phyloP scores from a whole-genome alignment of 2,113 vertebrate species.

The Grantiella picta region DNA sequence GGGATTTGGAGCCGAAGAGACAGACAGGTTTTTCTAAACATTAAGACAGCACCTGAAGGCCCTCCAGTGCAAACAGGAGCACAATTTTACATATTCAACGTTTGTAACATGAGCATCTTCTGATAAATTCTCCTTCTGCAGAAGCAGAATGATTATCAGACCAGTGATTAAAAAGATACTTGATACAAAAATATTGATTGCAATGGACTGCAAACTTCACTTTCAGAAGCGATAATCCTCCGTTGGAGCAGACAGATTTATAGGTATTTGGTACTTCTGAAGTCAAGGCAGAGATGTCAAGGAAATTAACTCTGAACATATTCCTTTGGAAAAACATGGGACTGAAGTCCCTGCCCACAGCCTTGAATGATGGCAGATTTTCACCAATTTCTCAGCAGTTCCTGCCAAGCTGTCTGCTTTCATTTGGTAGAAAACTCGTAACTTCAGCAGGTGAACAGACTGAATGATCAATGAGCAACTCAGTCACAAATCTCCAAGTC shows the following conservation, averaged over 20 bases:
- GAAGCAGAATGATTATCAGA: background rate
- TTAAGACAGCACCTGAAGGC: background rate
- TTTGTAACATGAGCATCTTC: background rate
- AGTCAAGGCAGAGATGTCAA: background rate
- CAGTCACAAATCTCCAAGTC: background rate
- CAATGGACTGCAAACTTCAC: background rate
- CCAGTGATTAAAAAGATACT: background rate
- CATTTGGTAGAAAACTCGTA: background rate
- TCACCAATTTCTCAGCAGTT: background rate
- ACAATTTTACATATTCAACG: background rate
- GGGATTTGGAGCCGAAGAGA: background rate
- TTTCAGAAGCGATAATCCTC: background rate
- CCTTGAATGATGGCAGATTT: background rate
- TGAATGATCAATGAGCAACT: background rate
- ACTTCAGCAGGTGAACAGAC: background rate
- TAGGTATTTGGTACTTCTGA: background rate
- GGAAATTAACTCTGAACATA: background rate
- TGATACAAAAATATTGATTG: background rate
- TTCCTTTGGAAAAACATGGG: background rate
- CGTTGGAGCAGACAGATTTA: background rate
- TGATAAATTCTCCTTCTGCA: background rate
- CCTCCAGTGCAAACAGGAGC: background rate
- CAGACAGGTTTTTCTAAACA: background rate
- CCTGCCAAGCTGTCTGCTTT: background rate
- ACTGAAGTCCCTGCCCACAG: background rate